Percentiles rank a stretch among this genome's conserved stretches.
phyloP scores from a whole-genome alignment of 2,113 vertebrate genomes.

The Mustelus asterias region DNA sequence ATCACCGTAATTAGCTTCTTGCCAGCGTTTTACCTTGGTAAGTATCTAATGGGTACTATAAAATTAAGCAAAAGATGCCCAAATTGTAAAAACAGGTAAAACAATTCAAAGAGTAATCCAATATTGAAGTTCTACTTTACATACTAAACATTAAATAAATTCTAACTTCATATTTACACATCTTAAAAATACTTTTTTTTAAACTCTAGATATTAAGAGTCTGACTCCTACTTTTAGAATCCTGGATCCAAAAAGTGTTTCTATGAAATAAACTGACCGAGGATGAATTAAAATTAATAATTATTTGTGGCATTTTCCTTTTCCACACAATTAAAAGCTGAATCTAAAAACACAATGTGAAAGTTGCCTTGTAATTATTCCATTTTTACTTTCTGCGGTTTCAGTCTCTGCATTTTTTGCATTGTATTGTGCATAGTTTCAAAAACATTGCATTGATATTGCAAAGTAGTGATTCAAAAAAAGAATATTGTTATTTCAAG shows the following conservation, averaged over 20 bases:
- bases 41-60: background rate
- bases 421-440: conserved; percentile 60
- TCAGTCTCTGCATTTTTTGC: conserved; percentile 57
- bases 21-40: background rate
- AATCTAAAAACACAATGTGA: background rate
- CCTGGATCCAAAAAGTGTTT: background rate
- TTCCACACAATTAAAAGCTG: background rate
- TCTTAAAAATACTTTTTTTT: background rate
- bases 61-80: background rate
- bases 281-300: background rate
- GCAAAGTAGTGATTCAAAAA: conserved; percentile 35
- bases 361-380: background rate
- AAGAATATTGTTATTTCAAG: conserved; percentile 37
- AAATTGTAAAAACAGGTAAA: background rate
- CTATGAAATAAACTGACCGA: background rate
- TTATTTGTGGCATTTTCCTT: background rate
- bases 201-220: background rate
- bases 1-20: background rate
- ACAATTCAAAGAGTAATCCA: background rate
- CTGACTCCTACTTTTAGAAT: background rate
- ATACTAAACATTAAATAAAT: background rate
- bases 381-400: background rate
- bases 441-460: conserved; percentile 50
- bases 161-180: conserved; percentile 18
- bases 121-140: background rate